Evolutionary conservation across 2,888 invertebrate genomes (phyloP).

Genomic region (Schizotus pectinicornis): DNA sequence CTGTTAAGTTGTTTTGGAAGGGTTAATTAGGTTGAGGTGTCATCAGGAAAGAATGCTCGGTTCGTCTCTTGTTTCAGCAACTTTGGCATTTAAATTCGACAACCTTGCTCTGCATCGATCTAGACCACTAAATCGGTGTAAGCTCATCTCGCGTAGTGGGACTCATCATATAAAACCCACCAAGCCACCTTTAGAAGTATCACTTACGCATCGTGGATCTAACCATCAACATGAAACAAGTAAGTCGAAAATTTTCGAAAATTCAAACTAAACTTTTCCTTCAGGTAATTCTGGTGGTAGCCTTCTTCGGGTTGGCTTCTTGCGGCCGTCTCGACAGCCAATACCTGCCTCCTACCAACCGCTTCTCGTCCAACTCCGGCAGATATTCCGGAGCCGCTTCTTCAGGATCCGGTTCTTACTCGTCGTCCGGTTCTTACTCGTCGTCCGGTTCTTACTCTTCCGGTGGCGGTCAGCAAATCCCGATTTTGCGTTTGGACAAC

Average conservation of each 20-base stretch:
- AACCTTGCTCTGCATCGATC: constrained; percentile 34
- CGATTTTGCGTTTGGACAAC: constrained; percentile 34
- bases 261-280: constrained; percentile 15
- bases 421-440: neutral
- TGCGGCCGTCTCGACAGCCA: constrained; percentile 41
- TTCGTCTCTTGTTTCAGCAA: constrained; percentile 13
- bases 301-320: constrained; percentile 37
- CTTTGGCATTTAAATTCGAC: constrained; percentile 25
- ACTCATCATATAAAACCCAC: constrained; percentile 37
- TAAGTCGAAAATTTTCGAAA: constrained; percentile 22
- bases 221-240: constrained; percentile 34
- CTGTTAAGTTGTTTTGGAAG: no score
- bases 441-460: constrained; percentile 2
- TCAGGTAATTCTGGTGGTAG: constrained; percentile 35
- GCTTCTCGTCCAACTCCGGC: constrained; percentile 15
- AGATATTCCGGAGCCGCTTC: neutral
- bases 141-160: constrained; percentile 25
- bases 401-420: constrained; percentile 1
- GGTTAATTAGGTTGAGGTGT: neutral
- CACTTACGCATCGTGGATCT: constrained; percentile 32
- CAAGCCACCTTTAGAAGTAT: constrained; percentile 33
- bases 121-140: constrained; percentile 33
- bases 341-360: constrained; percentile 37
- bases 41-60: constrained; percentile 18
- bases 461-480: constrained; percentile 14